A percentile compares a stretch with the other conserved stretches of the same genome.
These are phyloP conservation scores for Antechinus flavipes DNA, from an alignment of 2,113 vertebrate species.

Conservation along the genomic window DNA sequence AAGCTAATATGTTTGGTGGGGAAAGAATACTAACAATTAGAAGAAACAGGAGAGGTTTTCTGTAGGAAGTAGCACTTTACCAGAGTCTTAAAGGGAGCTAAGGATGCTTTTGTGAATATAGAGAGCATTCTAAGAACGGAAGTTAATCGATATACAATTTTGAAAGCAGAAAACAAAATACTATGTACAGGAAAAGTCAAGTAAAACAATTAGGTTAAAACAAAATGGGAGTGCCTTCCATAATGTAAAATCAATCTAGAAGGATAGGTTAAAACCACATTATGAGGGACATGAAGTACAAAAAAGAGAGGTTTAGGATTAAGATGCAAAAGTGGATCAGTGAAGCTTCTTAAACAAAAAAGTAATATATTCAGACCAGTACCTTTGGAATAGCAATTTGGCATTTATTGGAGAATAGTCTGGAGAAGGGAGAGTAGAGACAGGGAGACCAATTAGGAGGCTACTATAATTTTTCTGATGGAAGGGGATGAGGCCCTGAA, in stretches of 20 bases:
- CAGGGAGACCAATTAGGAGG: not conserved
- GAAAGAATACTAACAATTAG: not conserved
- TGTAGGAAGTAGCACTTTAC: not conserved
- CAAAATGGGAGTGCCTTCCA: not conserved
- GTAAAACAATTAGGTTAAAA: not conserved
- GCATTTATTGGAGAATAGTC: not conserved
- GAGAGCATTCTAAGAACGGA: not conserved
- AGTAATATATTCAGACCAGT: not conserved
- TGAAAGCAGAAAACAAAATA: not conserved
- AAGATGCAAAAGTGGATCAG: not conserved
- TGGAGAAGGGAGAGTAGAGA: not conserved
- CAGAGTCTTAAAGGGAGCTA: not conserved
- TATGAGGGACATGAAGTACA: not conserved
- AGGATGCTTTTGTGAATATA: not conserved
- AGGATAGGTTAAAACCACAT: not conserved
- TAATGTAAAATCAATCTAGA: not conserved
- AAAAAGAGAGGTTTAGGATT: not conserved
- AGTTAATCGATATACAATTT: not conserved
- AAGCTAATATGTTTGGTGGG: not conserved
- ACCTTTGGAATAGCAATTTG: not conserved
- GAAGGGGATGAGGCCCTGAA: not conserved
- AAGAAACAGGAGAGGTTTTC: not conserved
- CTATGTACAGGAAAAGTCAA: not conserved
- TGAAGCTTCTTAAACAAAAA: not conserved
- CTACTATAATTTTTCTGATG: not conserved